Base-by-base conservation (phyloP, 2,797 vertebrate genomes). In the Sebastes itinus region DNA sequence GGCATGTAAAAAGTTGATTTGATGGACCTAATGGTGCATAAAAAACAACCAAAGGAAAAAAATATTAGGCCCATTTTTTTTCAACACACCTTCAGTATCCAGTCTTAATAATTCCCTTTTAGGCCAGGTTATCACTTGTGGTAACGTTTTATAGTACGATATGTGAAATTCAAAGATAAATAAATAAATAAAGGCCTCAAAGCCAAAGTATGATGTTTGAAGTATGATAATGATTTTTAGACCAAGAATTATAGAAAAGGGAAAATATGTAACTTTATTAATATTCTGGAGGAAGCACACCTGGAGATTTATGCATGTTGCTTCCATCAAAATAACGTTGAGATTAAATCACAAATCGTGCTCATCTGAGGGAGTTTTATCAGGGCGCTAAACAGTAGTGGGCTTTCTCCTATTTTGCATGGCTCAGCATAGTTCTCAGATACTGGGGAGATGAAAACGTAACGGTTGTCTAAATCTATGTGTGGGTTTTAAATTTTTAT, bases 201-300 rank as follows among this genome's bases (percentile, higher is more conserved):
- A 93, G 89, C 92, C 93, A 93, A 94, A 95, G 93, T 94, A 85
- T 76, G 80, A 80, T 75, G 88, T 83, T 84, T 88, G 25, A 18
- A 59, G 33, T 71, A 59, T 38, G 54, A 71, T 71, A 42, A 66
- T n/a, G 33, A 81, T 71, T 87, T 85, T 84, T 88, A 82, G 80
- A 82, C 71, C 52, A 38, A 80, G 70, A 83, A 78, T 71, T 84
- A 75, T 86, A 79, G 70, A 72, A 70, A 20, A 64, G 79, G 62
- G 23, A 55, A 70, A 67, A 62, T 78, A 73, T 77, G 65, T 82
- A 42, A 67, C 13, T 78, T 74, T 89, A 83, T 58, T 65, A 81
- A 78, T 70, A 72, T 74, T 80, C 64, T 71, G 73, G 73, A 88
- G 78, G 83, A 83, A 77, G 77, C 83, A 80, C 84, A 85, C 42